These are phyloP conservation scores for Ceyx melanurus DNA, from an alignment of 2,113 vertebrate genomes.

Conservation along the genomic window DNA sequence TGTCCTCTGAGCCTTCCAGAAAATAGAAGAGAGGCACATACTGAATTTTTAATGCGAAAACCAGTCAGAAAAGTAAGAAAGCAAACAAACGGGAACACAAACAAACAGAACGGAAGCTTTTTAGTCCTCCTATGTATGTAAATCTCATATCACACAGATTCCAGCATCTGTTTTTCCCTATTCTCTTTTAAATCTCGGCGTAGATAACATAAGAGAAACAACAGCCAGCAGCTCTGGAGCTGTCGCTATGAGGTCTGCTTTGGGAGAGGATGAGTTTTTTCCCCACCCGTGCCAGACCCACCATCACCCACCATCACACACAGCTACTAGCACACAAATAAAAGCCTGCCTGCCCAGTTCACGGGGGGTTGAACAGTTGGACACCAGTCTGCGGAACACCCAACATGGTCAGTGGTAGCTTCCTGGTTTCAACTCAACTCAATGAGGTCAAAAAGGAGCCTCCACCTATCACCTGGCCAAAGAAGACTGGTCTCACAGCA, in stretches of 20 bases:
- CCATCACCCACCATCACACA: neutral
- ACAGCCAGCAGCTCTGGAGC: neutral
- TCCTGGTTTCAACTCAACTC: neutral
- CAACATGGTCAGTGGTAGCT: fast-evolving
- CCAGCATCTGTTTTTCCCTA: neutral
- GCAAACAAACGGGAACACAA: constrained; percentile 58
- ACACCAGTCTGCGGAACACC: neutral
- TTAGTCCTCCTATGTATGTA: constrained; percentile 39
- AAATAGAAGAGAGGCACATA: constrained; percentile 36
- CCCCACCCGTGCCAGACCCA: neutral
- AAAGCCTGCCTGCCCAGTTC: neutral
- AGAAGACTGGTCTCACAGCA: neutral
- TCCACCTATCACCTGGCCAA: neutral
- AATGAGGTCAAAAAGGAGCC: neutral
- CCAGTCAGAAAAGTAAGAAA: constrained; percentile 35
- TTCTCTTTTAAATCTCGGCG: neutral
- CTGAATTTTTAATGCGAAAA: constrained; percentile 66
- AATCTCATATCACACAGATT: constrained; percentile 31
- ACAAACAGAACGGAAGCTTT: constrained; percentile 45
- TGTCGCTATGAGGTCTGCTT: neutral
- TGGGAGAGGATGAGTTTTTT: neutral
- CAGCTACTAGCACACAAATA: neutral
- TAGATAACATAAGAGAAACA: neutral
- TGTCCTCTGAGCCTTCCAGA: constrained; percentile 61
- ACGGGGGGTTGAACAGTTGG: neutral